These are phyloP conservation scores for Serrognathus titanus DNA, from an alignment of 2,888 invertebrate species.

Conservation along the genomic window DNA sequence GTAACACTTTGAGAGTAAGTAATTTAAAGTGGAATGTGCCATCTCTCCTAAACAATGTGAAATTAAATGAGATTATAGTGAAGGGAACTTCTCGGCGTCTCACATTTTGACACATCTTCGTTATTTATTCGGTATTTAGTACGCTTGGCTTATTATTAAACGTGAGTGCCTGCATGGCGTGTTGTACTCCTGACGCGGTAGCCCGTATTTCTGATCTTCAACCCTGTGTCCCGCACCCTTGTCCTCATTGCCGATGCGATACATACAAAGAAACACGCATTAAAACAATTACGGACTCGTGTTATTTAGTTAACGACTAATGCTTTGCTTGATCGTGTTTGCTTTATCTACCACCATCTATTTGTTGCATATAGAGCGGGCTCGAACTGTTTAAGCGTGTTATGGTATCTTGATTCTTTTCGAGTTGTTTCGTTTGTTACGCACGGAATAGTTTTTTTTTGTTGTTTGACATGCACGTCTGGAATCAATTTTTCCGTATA, in stretches of 20 bases:
- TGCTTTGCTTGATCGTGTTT: conserved; percentile 21
- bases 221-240: conserved; percentile 18
- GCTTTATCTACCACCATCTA: conserved; percentile 38
- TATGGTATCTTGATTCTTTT: background rate
- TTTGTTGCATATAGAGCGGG: conserved; percentile 8
- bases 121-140: background rate
- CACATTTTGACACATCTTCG: background rate
- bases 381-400: conserved; percentile 9
- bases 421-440: background rate
- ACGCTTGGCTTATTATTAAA: background rate
- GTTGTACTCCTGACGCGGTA: background rate
- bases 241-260: conserved; percentile 28
- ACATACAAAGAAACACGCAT: conserved; percentile 35
- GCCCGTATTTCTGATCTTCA: conserved; percentile 2
- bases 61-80: background rate
- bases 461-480: conserved; percentile 1
- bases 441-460: background rate
- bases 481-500: too few relatives aligned
- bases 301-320: conserved; percentile 43
- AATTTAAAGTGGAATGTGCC: background rate
- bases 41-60: background rate
- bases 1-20: background rate
- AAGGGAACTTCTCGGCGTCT: background rate
- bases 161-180: background rate
- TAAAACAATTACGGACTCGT: conserved; percentile 43